A percentile compares a stretch with the other conserved stretches of the same genome.
phyloP scores from a whole-genome alignment of 2,113 vertebrate species.

The Colaptes auratus region DNA sequence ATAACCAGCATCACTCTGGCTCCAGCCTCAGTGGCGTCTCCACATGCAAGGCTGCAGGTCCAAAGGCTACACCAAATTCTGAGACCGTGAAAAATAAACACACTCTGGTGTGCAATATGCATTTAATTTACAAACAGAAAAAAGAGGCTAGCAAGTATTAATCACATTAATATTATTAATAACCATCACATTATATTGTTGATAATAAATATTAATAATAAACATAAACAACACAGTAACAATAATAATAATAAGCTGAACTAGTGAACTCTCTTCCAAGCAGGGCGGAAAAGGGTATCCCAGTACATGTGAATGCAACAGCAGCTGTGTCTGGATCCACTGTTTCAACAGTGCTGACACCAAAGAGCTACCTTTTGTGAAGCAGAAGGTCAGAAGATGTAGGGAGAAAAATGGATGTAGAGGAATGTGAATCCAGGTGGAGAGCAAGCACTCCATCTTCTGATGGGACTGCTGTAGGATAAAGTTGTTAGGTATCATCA shows the following conservation, averaged over 20 bases:
- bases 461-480: not conserved
- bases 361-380: not conserved
- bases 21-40: no score
- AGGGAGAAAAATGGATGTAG: not conserved
- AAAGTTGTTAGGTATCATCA: not conserved
- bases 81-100: not conserved
- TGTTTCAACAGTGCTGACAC: not conserved
- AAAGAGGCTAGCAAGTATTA: not conserved
- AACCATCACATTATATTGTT: no score
- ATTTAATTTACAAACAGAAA: not conserved
- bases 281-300: not conserved
- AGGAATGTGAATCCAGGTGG: not conserved
- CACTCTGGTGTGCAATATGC: not conserved
- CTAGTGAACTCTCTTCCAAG: not conserved
- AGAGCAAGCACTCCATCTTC: not conserved
- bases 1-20: fast-evolving
- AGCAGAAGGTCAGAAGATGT: not conserved
- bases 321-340: not conserved
- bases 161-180: not conserved
- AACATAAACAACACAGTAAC: no score
- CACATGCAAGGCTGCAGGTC: not conserved
- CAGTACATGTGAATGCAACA: not conserved
- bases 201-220: no score
- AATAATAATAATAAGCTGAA: not conserved
- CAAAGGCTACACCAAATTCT: not conserved